These are phyloP conservation scores for Phainopepla nitens DNA, from an alignment of 2,113 vertebrate genomes.

Conservation along the genomic window DNA sequence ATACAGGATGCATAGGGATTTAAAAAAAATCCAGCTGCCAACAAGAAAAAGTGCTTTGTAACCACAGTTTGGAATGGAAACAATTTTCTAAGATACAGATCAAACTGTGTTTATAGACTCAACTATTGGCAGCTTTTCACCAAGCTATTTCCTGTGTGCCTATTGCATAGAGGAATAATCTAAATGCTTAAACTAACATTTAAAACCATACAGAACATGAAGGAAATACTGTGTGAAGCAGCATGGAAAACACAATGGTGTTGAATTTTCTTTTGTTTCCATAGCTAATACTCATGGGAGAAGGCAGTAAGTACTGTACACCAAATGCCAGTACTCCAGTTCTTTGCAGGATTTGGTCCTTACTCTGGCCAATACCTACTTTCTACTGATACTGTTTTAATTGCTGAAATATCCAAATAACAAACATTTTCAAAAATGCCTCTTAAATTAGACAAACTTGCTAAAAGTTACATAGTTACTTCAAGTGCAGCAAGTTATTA, in stretches of 20 bases:
- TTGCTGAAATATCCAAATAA: not conserved
- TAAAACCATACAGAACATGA: conserved; percentile 4
- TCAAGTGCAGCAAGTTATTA: not conserved
- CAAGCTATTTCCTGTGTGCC: conserved; percentile 46
- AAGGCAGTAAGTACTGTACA: not conserved
- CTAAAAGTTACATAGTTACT: not conserved
- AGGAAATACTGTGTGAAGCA: conserved; percentile 25
- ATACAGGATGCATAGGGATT: conserved; percentile 35
- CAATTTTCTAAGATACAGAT: conserved; percentile 60
- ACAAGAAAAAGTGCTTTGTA: conserved; percentile 56
- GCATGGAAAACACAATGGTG: not conserved
- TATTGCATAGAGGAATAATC: conserved; percentile 24
- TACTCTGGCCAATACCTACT: not conserved
- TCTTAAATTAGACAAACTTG: not conserved
- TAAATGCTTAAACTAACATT: conserved; percentile 50
- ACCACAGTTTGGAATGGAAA: conserved; percentile 50
- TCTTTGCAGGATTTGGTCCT: not conserved
- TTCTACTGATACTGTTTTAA: not conserved
- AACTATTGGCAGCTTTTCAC: conserved; percentile 51
- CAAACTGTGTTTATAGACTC: conserved; percentile 56
- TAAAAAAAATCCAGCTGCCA: conserved; percentile 27
- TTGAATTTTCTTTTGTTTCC: conserved; percentile 23
- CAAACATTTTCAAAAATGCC: not conserved
- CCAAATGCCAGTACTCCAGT: not conserved
- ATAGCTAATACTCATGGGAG: not conserved